Conservation (phyloP, 2,113 vertebrate genomes). For the Orycteropus afer region DNA sequence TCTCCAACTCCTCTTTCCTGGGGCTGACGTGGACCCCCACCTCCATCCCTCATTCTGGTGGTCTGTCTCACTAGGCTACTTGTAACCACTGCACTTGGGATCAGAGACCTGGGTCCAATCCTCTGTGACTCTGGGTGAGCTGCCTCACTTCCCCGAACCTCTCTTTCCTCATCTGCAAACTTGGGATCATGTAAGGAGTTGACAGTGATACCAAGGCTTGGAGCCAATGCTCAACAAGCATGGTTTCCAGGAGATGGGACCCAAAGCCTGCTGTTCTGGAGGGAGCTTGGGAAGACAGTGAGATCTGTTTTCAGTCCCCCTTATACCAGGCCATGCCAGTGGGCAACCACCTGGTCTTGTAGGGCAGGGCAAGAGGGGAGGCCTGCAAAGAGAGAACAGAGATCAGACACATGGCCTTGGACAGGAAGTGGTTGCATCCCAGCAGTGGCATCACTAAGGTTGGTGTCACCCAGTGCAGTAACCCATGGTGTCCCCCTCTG, state of each 20-base stretch:
- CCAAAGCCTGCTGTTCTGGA: background rate
- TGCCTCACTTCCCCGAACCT: background rate
- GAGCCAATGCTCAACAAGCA: background rate
- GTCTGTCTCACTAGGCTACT: background rate
- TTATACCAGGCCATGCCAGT: background rate
- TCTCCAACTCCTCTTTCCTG: background rate
- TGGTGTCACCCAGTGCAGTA: too few relatives aligned
- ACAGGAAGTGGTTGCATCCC: background rate
- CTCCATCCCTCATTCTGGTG: background rate
- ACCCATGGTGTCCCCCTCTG: too few relatives aligned
- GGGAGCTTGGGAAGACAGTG: background rate
- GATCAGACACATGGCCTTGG: too few relatives aligned
- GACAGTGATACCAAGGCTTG: accelerated
- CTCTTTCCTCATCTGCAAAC: background rate
- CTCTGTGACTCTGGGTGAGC: background rate
- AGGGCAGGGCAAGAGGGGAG: background rate
- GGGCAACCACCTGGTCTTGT: background rate
- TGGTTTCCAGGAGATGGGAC: background rate
- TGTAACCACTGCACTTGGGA: background rate
- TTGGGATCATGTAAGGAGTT: too few relatives aligned
- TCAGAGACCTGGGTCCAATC: background rate
- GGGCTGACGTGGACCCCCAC: background rate
- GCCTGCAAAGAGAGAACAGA: background rate
- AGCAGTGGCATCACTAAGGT: background rate
- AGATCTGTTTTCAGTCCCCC: background rate